Conservation (phyloP, 2,888 invertebrate genomes). For the Nephrotoma flavescens region DNA sequence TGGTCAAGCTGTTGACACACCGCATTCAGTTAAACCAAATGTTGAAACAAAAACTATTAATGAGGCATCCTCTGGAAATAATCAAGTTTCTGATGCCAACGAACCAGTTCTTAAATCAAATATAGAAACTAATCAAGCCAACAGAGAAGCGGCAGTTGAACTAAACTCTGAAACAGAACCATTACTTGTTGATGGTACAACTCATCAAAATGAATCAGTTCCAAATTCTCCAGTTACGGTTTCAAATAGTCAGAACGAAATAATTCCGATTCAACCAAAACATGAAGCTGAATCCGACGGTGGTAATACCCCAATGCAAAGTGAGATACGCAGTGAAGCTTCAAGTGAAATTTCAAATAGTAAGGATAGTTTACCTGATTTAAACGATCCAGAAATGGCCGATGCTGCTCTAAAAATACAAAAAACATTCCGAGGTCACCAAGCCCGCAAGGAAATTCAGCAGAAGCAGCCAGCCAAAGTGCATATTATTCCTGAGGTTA, state of each 20-base stretch:
- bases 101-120: too few species aligned
- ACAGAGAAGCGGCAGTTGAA: background rate
- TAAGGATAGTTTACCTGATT: background rate
- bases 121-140: too few species aligned
- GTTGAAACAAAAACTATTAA: too few species aligned
- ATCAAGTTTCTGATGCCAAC: too few species aligned
- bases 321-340: background rate
- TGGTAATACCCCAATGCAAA: background rate
- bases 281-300: background rate
- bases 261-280: background rate
- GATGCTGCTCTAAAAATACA: constrained; percentile 14
- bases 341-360: too few species aligned
- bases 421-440: constrained; percentile 4
- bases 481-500: background rate
- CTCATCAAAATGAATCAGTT: too few species aligned
- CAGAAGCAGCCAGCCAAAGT: background rate
- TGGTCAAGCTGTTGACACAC: constrained; percentile 3
- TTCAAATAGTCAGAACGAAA: too few species aligned
- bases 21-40: background rate
- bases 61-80: too few species aligned
- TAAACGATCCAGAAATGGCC: background rate
- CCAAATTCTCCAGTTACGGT: too few species aligned
- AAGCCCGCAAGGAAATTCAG: background rate
- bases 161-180: too few species aligned
- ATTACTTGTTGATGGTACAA: too few species aligned